Evolutionary conservation across 2,113 vertebrate species (phyloP).

Genomic region (Xyliphius kryptos): DNA sequence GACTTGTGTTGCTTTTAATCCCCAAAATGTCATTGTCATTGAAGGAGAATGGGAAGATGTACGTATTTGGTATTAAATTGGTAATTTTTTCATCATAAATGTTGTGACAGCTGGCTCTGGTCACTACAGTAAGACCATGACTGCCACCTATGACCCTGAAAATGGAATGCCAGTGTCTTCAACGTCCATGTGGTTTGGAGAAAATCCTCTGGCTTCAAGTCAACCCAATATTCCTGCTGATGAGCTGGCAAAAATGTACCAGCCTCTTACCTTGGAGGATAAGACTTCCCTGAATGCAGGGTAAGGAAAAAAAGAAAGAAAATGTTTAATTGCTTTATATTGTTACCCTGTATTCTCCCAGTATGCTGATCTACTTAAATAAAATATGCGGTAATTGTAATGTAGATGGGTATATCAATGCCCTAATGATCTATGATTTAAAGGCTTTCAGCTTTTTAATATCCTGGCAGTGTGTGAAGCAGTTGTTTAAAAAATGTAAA

Average conservation of each 20-base stretch:
- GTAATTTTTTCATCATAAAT: not conserved
- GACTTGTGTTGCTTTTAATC: no score
- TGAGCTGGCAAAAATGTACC: slow-evolving; percentile 79
- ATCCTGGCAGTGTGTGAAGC: no score
- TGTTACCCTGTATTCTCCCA: no score
- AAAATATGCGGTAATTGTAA: not conserved
- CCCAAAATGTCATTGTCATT: no score
- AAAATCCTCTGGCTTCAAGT: slow-evolving; percentile 70
- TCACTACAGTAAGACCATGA: slow-evolving; percentile 90
- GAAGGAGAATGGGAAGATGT: no score
- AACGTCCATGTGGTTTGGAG: slow-evolving; percentile 84
- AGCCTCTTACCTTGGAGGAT: slow-evolving; percentile 77
- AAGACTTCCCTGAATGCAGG: slow-evolving; percentile 82
- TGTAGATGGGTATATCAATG: not conserved
- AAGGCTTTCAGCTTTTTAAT: no score
- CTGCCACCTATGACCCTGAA: slow-evolving; percentile 78
- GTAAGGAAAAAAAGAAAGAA: slow-evolving; percentile 56
- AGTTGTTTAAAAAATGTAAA: no score
- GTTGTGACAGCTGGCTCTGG: slow-evolving; percentile 64
- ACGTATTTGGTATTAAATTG: no score
- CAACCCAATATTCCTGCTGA: slow-evolving; percentile 66
- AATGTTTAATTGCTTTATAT: no score
- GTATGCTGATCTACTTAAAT: no score
- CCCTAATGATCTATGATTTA: no score
- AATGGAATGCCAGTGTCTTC: slow-evolving; percentile 78